Percentiles rank a stretch among this genome's conserved stretches.
Evolutionary conservation across 2,888 invertebrate species (phyloP).

Genomic region (Scaptodrosophila latifasciaeformis): DNA sequence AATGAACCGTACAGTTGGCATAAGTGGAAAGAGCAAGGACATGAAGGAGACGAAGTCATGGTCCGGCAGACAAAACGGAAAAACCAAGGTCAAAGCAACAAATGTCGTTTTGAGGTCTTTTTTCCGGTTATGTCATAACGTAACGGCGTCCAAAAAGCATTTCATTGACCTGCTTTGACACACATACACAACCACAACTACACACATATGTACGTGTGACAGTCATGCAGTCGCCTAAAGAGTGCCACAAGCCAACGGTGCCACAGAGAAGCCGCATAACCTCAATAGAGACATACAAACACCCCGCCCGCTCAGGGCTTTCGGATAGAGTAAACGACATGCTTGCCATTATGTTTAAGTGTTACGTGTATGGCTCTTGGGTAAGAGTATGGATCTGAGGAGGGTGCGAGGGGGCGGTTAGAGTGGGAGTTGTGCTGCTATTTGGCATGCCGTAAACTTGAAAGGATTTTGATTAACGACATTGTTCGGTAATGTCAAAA

Average conservation of each 20-base stretch:
- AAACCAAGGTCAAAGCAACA: constrained; percentile 31
- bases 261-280: not conserved
- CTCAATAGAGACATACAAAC: not conserved
- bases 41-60: too few relatives aligned
- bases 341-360: constrained; percentile 1
- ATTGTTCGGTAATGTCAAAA: constrained; percentile 64
- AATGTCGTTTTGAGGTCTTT: constrained; percentile 4
- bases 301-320: not conserved
- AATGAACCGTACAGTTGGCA: constrained; percentile 24
- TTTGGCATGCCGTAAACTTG: constrained; percentile 23
- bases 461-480: constrained; percentile 66
- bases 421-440: constrained; percentile 22
- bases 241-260: not conserved
- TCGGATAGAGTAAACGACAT: not conserved
- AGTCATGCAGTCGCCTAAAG: not conserved
- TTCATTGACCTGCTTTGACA: constrained; percentile 18
- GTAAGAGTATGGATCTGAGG: not conserved
- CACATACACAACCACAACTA: not conserved
- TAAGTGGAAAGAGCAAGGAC: too few relatives aligned
- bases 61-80: constrained; percentile 17
- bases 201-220: not conserved
- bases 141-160: not conserved
- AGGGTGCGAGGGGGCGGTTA: constrained; percentile 5
- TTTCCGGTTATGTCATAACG: constrained; percentile 5
- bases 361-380: not conserved